Percentiles rank a stretch among this genome's conserved stretches.
phyloP scores from a whole-genome alignment of 2,797 vertebrate genomes.

The Bovichtus diacanthus region DNA sequence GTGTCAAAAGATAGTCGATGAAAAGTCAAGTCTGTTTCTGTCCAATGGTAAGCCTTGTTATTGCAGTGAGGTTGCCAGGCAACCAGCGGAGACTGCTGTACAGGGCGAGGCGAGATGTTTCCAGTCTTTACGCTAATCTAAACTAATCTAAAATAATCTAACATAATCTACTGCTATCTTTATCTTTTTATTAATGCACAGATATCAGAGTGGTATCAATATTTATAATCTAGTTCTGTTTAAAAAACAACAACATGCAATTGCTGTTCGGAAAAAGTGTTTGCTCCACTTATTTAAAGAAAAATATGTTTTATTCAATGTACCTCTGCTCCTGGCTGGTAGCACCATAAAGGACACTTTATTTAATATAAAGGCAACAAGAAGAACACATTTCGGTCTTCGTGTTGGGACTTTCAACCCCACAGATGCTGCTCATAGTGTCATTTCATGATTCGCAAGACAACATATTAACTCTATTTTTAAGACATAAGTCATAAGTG shows the following conservation, averaged over 20 bases:
- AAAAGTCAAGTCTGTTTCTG: too few species aligned
- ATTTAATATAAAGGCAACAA: constrained; percentile 15
- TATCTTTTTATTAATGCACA: background rate
- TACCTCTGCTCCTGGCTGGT: constrained; percentile 1
- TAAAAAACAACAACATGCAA: background rate
- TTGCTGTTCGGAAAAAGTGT: background rate
- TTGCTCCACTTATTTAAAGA: background rate
- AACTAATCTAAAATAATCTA: too few species aligned
- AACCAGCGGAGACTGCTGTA: too few species aligned
- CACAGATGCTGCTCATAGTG: background rate
- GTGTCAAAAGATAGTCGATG: too few species aligned
- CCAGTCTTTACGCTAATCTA: too few species aligned
- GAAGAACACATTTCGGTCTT: background rate
- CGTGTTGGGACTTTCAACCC: background rate
- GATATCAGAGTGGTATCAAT: background rate
- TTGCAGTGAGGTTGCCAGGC: too few species aligned
- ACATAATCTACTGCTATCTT: background rate
- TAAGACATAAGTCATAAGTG: constrained; percentile 1
- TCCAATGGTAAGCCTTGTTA: too few species aligned
- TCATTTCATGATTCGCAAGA: background rate
- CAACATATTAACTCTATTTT: constrained; percentile 16
- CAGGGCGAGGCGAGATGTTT: too few species aligned
- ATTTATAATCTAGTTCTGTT: background rate
- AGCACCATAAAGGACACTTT: background rate
- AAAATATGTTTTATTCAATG: background rate